A percentile compares a stretch with the other conserved stretches of the same genome.
Conservation (phyloP, 2,888 invertebrate species). For the Pyrocoelia pectoralis region DNA sequence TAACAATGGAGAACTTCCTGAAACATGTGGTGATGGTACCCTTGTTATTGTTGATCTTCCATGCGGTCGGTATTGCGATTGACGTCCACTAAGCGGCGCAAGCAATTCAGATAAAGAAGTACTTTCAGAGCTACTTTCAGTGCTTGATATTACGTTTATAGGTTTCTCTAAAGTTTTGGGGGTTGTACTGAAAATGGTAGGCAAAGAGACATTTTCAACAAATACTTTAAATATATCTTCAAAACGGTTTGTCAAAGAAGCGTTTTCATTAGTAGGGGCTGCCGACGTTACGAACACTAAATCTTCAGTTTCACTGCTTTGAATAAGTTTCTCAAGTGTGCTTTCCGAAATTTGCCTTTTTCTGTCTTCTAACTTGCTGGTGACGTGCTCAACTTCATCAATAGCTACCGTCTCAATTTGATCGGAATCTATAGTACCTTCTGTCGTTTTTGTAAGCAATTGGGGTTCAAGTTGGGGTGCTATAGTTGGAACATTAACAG, state of each 20-base stretch:
- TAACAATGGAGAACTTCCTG: conserved; percentile 42
- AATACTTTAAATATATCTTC: conserved; percentile 46
- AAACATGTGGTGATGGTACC: conserved; percentile 60
- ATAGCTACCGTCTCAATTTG: neutral
- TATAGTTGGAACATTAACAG: neutral
- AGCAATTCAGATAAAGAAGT: conserved; percentile 70
- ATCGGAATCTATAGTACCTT: neutral
- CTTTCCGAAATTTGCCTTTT: neutral
- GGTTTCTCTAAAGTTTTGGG: neutral
- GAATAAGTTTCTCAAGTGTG: neutral
- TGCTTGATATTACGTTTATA: neutral
- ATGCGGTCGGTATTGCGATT: conserved; percentile 57
- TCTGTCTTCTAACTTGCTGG: neutral
- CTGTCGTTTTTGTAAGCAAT: neutral
- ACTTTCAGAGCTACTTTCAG: conserved; percentile 48
- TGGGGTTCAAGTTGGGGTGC: neutral
- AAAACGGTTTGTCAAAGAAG: conserved; percentile 30
- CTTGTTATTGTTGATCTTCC: conserved; percentile 70
- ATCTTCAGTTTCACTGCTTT: neutral
- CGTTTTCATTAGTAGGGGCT: conserved; percentile 11
- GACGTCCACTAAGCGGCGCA: conserved; percentile 67
- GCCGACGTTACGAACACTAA: neutral
- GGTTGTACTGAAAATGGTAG: conserved; percentile 13
- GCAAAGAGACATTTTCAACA: conserved; percentile 40
- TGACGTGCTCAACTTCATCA: neutral